Evolutionary conservation across 2,888 invertebrate genomes (phyloP), one percentile per base, ranked within the genome.

Genomic region (Chaitophorus viminalis): DNA sequence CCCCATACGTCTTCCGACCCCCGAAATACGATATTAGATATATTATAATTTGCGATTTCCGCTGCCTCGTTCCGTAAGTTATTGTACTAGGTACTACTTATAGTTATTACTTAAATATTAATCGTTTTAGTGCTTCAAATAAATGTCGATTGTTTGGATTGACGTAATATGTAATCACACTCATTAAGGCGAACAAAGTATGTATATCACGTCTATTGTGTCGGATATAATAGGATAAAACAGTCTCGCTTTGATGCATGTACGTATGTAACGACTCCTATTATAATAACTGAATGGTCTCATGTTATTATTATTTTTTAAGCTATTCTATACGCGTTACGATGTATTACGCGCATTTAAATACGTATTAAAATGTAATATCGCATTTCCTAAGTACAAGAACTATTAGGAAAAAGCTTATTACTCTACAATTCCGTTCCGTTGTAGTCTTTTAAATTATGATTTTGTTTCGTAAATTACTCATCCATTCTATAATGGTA

Each of bases 221-320:
- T 75, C 3, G 33, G 18, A 11, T 6, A 46, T 39, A 60, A 14
- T n/a, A 31, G 29, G 29, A 29, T 54, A 36, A 83, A 75, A 60
- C 11, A 46, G 84, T 84, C 68, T 76, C 65, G 76, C 39, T 76
- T 65, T 31, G n/a, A 74, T 60, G 46, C n/a, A 75, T 75, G 33
- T 36, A 36, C 14, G 46, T 46, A 14, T 46, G 33, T 36, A 39
- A 75, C 60, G 60, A 76, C 31, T 65, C 65, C 39, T 31, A 31
- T 46, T 1, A 76, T 25, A 60, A 39, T n/a, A 33, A n/a, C 74
- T 6, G 72, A 60, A 74, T 74, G 18, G 74, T 54, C 18, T 74
- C 36, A 29, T n/a, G 52, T 8, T 74, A n/a, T 52, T 25, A 9
- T 68, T 74, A 21, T n/a, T 33, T 60, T 74, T 29, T 54, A 60